Conservation (phyloP, 2,888 invertebrate genomes). For the Cataglyphis rosenhaueri region DNA sequence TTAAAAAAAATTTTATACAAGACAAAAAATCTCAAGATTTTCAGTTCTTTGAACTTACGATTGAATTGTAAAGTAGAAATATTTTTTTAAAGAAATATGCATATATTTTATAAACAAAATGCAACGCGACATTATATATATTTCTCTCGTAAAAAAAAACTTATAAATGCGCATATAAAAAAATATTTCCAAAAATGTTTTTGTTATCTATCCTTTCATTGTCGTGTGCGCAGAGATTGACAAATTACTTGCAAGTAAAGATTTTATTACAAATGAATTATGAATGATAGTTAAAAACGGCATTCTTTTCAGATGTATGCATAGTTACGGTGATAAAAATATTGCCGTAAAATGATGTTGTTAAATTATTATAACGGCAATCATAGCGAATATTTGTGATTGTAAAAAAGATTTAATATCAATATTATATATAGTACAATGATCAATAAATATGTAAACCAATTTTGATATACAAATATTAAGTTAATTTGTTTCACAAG, state of each 20-base stretch:
- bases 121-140: background rate
- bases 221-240: constrained; percentile 13
- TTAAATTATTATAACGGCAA: constrained; percentile 42
- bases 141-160: background rate
- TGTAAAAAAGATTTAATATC: constrained; percentile 38
- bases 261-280: constrained; percentile 12
- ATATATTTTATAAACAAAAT: background rate
- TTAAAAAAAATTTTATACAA: background rate
- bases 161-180: background rate
- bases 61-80: background rate
- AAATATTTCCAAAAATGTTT: constrained; percentile 36
- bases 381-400: constrained; percentile 23
- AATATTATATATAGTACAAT: constrained; percentile 16
- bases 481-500: constrained; percentile 6
- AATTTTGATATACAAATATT: background rate
- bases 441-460: constrained; percentile 34
- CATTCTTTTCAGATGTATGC: constrained; percentile 27
- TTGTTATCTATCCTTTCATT: constrained; percentile 39
- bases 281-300: constrained; percentile 27
- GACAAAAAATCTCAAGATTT: background rate
- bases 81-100: background rate
- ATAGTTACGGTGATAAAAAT: constrained; percentile 13
- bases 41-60: background rate
- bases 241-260: constrained; percentile 40
- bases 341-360: constrained; percentile 35